These are phyloP conservation scores for Oncorhynchus masou DNA, from an alignment of 2,113 vertebrate genomes.

Conservation along the genomic window DNA sequence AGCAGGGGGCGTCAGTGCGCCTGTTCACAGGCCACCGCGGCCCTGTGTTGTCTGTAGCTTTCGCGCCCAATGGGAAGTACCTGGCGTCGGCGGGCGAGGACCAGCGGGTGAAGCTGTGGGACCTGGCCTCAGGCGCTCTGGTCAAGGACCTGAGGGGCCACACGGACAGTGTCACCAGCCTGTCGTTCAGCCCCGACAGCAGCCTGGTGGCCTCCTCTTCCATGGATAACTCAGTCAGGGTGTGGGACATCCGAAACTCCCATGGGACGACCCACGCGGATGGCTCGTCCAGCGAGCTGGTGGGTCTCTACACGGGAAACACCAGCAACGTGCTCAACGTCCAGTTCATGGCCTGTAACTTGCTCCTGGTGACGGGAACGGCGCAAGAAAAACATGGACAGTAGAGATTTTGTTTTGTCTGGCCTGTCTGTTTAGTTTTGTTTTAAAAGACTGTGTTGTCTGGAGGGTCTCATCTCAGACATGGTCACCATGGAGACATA, in stretches of 20 bases:
- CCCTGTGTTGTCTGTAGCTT: slow-evolving; percentile 86
- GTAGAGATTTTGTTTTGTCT: slow-evolving; percentile 52
- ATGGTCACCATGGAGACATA: background rate
- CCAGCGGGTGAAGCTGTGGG: slow-evolving; percentile 94
- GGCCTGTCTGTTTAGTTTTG: background rate
- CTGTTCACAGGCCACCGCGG: slow-evolving; percentile 94
- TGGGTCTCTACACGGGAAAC: slow-evolving; percentile 88
- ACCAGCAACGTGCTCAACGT: slow-evolving; percentile 89
- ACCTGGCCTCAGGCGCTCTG: slow-evolving; percentile 86
- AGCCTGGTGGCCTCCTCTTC: slow-evolving; percentile 90
- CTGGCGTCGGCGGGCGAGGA: slow-evolving; percentile 92
- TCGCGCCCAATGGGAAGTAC: slow-evolving; percentile 92
- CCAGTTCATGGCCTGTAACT: slow-evolving; percentile 98
- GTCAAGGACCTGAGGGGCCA: slow-evolving; percentile 94
- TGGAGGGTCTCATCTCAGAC: background rate
- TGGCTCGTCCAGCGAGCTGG: slow-evolving; percentile 89
- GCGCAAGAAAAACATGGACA: slow-evolving; percentile 87
- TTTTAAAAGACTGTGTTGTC: background rate
- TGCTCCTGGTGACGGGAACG: slow-evolving; percentile 92
- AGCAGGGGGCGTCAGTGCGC: slow-evolving; percentile 90
- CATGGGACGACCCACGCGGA: slow-evolving; percentile 78
- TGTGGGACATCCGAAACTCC: slow-evolving; percentile 91
- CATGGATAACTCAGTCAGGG: slow-evolving; percentile 91
- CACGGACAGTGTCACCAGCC: slow-evolving; percentile 88
- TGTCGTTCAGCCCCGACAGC: slow-evolving; percentile 95